phyloP scores from a whole-genome alignment of 2,888 invertebrate genomes.

The Timema cristinae region DNA sequence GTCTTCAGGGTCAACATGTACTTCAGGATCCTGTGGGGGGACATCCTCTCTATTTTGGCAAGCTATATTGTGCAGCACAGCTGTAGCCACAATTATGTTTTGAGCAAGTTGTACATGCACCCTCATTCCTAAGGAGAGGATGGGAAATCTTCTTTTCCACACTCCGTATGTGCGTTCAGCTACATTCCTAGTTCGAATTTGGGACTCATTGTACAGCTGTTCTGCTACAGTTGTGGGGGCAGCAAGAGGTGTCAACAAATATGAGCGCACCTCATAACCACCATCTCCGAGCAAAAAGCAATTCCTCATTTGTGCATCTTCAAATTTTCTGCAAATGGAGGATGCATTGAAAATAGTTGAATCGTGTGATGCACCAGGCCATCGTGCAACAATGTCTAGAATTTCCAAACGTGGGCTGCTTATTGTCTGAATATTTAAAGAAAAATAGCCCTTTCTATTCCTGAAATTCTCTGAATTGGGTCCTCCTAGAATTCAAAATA shows the following conservation, averaged over 20 bases:
- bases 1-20: too few relatives aligned
- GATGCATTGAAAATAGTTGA: conserved; percentile 35
- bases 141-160: conserved; percentile 27
- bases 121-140: conserved; percentile 20
- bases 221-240: conserved; percentile 26
- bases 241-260: conserved; percentile 35
- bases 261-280: conserved; percentile 30
- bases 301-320: conserved; percentile 29
- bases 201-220: conserved; percentile 33
- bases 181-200: conserved; percentile 33
- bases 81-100: conserved; percentile 24
- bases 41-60: conserved; percentile 12
- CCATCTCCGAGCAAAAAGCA: conserved; percentile 35
- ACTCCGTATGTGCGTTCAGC: conserved; percentile 35
- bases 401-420: conserved; percentile 29
- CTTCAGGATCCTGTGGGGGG: conserved; percentile 16
- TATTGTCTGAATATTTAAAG: conserved; percentile 29
- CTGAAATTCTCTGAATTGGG: conserved; percentile 21
- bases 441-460: conserved; percentile 26
- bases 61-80: conserved; percentile 28
- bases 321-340: conserved; percentile 30
- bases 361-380: conserved; percentile 38
- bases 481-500: conserved; percentile 10
- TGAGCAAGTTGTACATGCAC: conserved; percentile 1
- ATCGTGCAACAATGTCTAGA: conserved; percentile 36